phyloP scores from a whole-genome alignment of 2,888 invertebrate genomes.

The Drosophila merina region DNA sequence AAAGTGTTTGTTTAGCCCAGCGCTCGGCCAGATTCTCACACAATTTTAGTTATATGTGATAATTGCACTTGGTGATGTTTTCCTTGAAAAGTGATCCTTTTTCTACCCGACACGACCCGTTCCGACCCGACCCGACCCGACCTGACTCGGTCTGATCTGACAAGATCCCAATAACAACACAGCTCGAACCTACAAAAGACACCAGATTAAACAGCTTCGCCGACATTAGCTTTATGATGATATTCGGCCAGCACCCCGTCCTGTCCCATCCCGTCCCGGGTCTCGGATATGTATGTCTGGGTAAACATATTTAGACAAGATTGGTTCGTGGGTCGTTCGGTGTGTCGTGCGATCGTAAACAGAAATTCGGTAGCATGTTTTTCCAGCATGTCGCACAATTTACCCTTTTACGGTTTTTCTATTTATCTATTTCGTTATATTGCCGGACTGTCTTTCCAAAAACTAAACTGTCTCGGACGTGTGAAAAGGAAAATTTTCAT shows the following conservation, averaged over 20 bases:
- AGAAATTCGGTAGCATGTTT: constrained; percentile 82
- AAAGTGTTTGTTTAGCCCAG: constrained; percentile 58
- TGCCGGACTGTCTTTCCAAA: neutral
- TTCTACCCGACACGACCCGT: constrained; percentile 21
- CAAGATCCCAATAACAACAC: constrained; percentile 50
- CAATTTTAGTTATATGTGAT: constrained; percentile 61
- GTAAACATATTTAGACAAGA: constrained; percentile 24
- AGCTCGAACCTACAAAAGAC: constrained; percentile 26
- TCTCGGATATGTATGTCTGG: neutral
- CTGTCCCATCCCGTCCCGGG: constrained; percentile 6
- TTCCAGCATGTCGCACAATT: constrained; percentile 83
- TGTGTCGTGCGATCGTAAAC: constrained; percentile 69
- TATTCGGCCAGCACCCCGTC: neutral
- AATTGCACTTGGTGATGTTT: constrained; percentile 78
- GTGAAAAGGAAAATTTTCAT: neutral
- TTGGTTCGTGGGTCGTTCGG: constrained; percentile 14
- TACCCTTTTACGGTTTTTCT: constrained; percentile 70
- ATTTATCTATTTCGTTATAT: constrained; percentile 38
- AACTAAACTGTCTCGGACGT: neutral
- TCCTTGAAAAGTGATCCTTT: constrained; percentile 79
- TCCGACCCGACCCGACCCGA: constrained; percentile 39
- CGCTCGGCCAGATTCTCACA: constrained; percentile 41
- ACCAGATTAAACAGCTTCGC: constrained; percentile 69
- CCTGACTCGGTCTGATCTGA: neutral
- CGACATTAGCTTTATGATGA: constrained; percentile 44